Evolutionary conservation across 2,797 vertebrate species (phyloP).

Genomic region (Enteromius unitaeniatus): DNA sequence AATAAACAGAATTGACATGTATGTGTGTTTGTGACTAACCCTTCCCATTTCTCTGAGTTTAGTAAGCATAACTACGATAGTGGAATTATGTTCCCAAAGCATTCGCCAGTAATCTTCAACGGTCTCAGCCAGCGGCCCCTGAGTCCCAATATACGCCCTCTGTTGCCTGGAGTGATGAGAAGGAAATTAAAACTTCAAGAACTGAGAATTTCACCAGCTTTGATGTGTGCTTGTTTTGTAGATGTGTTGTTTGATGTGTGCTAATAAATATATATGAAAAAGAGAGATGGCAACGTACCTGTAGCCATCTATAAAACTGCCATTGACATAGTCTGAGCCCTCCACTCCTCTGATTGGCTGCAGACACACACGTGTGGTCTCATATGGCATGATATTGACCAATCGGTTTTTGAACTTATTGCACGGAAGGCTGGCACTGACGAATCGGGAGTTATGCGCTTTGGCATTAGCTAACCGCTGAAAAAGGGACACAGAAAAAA

Average conservation of each 20-base stretch:
- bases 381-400: constrained; percentile 99
- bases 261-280: not conserved
- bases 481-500: constrained; percentile 33
- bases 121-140: constrained; percentile 96
- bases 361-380: constrained; percentile 94
- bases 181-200: not conserved
- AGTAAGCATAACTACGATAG: constrained; percentile 98
- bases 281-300: constrained; percentile 76
- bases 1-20: not conserved
- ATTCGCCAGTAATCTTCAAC: constrained; percentile 99
- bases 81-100: constrained; percentile 99
- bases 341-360: constrained; percentile 98
- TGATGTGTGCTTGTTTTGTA: not conserved
- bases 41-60: constrained; percentile 98
- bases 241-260: not conserved
- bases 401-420: constrained; percentile 99
- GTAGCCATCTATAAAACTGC: constrained; percentile 98
- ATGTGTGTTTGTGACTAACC: constrained; percentile 75
- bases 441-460: constrained; percentile 97
- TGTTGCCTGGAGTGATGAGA: constrained; percentile 81
- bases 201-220: not conserved
- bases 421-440: constrained; percentile 99
- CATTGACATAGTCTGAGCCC: constrained; percentile 99
- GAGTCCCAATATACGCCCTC: constrained; percentile 97
- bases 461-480: constrained; percentile 97